These are phyloP conservation scores for Macquaria australasica DNA, from an alignment of 2,113 vertebrate species.

Conservation along the genomic window DNA sequence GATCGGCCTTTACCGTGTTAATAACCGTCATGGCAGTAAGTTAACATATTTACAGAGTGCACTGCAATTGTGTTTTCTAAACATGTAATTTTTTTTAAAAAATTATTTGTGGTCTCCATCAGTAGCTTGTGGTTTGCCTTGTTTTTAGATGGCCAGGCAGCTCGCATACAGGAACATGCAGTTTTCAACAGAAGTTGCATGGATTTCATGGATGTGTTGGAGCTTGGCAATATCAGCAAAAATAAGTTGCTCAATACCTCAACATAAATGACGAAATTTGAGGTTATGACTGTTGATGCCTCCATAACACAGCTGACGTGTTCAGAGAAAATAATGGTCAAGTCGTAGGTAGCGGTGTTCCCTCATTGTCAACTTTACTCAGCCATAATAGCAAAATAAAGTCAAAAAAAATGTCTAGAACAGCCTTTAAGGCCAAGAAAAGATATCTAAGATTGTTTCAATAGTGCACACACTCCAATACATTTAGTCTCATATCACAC, in stretches of 20 bases:
- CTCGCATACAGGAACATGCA: not conserved
- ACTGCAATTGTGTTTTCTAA: accelerated
- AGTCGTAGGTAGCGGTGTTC: not conserved
- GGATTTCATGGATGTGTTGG: not conserved
- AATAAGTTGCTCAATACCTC: not conserved
- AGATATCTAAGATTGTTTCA: not conserved
- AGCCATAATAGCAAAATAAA: not conserved
- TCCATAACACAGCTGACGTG: not conserved
- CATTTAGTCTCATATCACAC: not conserved
- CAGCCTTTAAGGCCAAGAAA: not conserved
- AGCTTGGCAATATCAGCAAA: not conserved
- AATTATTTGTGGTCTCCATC: slow-evolving; percentile 7
- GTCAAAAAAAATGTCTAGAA: not conserved
- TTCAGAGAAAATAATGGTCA: not conserved
- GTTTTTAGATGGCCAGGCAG: not conserved
- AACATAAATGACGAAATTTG: not conserved
- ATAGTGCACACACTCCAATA: not conserved
- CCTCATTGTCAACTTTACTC: not conserved
- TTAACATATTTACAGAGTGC: not conserved
- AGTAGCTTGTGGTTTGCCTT: not conserved
- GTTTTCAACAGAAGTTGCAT: not conserved
- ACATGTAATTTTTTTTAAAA: not conserved
- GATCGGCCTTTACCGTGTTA: slow-evolving; percentile 86
- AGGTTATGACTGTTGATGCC: not conserved
- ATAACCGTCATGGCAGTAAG: slow-evolving; percentile 86